phyloP scores from a whole-genome alignment of 2,113 vertebrate genomes.

The Vulpes vulpes region DNA sequence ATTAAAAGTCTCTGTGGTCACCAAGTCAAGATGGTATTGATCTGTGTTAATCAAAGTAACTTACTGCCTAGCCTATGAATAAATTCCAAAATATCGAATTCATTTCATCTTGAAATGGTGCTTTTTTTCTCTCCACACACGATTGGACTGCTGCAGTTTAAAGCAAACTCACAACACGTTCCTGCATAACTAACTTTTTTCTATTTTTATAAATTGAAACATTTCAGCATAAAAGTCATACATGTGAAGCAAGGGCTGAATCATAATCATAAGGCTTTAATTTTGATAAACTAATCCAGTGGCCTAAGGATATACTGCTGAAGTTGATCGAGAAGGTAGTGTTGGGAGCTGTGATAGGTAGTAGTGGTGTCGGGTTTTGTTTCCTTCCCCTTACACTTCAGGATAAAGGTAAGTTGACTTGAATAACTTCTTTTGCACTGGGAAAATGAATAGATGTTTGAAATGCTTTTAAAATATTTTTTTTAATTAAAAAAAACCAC shows the following conservation, averaged over 20 bases:
- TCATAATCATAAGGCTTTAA: constrained; percentile 71
- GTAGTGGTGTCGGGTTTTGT: background rate
- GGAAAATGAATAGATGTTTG: constrained; percentile 86
- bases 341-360: constrained; percentile 57
- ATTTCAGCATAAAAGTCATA: constrained; percentile 71
- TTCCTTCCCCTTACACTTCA: constrained; percentile 75
- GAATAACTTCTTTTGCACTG: constrained; percentile 89
- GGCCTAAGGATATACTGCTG: constrained; percentile 71
- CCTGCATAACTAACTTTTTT: constrained; percentile 86
- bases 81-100: constrained; percentile 70
- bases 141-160: constrained; percentile 76
- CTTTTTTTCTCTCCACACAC: constrained; percentile 72
- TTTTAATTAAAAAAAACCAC: constrained; percentile 81
- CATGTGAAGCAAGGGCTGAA: constrained; percentile 68
- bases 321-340: constrained; percentile 57
- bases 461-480: constrained; percentile 82
- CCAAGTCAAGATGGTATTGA: constrained; percentile 81
- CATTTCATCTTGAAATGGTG: constrained; percentile 83
- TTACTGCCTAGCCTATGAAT: constrained; percentile 81
- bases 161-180: constrained; percentile 71
- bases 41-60: constrained; percentile 84
- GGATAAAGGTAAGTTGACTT: constrained; percentile 85
- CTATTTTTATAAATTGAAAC: constrained; percentile 80
- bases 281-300: constrained; percentile 79
- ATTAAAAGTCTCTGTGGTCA: constrained; percentile 80